These are phyloP conservation scores for Pempheris klunzingeri DNA, from an alignment of 2,797 vertebrate species.

Conservation along the genomic window DNA sequence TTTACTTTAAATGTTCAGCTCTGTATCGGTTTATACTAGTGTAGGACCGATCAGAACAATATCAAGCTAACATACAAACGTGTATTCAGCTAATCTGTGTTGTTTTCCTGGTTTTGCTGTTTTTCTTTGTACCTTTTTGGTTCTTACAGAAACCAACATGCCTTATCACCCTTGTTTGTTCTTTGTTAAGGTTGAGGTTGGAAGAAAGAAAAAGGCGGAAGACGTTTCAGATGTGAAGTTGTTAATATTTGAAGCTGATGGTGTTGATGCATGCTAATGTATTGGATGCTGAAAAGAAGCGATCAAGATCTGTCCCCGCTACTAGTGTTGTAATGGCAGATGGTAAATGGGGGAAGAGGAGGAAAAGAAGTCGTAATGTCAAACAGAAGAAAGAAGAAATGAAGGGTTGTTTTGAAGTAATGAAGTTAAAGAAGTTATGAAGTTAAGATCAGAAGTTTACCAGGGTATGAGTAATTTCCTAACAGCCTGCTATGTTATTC, in stretches of 20 bases:
- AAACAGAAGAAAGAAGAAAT: slow-evolving; percentile 99
- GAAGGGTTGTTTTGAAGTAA: slow-evolving; percentile 90
- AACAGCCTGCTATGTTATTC: slow-evolving; percentile 94
- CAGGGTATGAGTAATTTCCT: slow-evolving; percentile 96
- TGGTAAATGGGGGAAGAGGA: slow-evolving; percentile 85
- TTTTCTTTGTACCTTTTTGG: slow-evolving; percentile 63
- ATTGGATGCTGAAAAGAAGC: slow-evolving; percentile 92
- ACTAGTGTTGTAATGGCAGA: slow-evolving; percentile 85
- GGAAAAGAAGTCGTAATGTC: slow-evolving; percentile 89
- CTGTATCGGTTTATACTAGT: not conserved
- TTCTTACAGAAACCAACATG: slow-evolving; percentile 76
- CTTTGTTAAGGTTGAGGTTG: slow-evolving; percentile 98
- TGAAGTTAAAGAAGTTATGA: slow-evolving; percentile 90
- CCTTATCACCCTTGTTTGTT: slow-evolving; percentile 86
- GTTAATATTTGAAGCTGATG: slow-evolving; percentile 98
- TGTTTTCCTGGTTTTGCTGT: slow-evolving; percentile 55
- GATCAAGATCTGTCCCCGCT: slow-evolving; percentile 82
- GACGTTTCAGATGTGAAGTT: slow-evolving; percentile 99
- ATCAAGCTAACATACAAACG: slow-evolving; percentile 27
- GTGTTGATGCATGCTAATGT: slow-evolving; percentile 97
- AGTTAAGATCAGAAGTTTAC: slow-evolving; percentile 96
- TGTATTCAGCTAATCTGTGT: slow-evolving; percentile 43
- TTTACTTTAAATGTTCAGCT: not conserved
- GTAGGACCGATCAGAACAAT: not conserved
- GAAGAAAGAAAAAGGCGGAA: slow-evolving; percentile 99